A percentile compares a stretch with the other conserved stretches of the same genome.
Conservation (phyloP, 2,113 vertebrate genomes). For the Choloepus hoffmanni region DNA sequence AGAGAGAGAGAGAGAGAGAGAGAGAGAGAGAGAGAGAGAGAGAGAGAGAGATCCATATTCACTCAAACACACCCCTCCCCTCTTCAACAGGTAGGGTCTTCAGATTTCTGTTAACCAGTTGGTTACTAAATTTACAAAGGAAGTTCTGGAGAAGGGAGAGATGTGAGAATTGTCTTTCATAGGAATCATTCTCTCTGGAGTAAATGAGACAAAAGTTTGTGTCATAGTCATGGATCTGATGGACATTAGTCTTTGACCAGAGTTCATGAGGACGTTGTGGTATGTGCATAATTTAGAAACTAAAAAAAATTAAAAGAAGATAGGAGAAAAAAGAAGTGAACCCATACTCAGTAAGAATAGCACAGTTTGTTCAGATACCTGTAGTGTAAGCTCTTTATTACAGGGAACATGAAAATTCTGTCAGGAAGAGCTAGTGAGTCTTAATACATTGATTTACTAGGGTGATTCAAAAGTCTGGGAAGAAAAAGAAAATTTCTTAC, state of each 20-base stretch:
- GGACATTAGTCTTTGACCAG: background rate
- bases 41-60: too few relatives aligned
- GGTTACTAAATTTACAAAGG: constrained; percentile 21
- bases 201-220: background rate
- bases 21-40: too few relatives aligned
- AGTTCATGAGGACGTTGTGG: background rate
- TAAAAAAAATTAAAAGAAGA: background rate
- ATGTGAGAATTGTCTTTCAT: background rate
- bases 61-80: background rate
- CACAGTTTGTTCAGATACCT: background rate
- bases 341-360: background rate
- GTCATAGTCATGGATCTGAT: background rate
- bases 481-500: background rate
- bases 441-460: background rate
- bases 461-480: constrained; percentile 13
- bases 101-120: background rate
- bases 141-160: background rate
- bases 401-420: background rate
- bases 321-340: background rate
- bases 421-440: background rate
- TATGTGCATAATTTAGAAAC: background rate
- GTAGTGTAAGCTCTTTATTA: constrained; percentile 61
- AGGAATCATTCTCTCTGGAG: background rate
- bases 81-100: background rate
- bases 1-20: too few relatives aligned